These are phyloP conservation scores for Hylaeus anthracinus DNA, from an alignment of 1,140 invertebrate genomes.

Conservation along the genomic window DNA sequence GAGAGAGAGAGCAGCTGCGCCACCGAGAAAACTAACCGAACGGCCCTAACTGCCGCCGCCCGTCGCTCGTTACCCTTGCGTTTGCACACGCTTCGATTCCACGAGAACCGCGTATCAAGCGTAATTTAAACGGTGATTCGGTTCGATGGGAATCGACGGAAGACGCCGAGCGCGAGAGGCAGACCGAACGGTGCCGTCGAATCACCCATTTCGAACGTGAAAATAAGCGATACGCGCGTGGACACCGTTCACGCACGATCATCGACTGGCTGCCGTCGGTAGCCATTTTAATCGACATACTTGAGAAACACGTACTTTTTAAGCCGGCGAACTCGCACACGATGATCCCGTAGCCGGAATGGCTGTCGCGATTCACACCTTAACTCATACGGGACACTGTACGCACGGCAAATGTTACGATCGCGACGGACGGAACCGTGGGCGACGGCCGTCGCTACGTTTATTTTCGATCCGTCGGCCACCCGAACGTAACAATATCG, in stretches of 20 bases:
- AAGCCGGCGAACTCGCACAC: background rate
- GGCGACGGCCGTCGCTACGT: slow-evolving; percentile 35
- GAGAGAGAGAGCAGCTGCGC: slow-evolving; percentile 65
- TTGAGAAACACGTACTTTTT: background rate
- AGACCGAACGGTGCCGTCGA: background rate
- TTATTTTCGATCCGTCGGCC: background rate
- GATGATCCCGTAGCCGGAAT: background rate
- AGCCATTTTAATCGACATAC: slow-evolving; percentile 36
- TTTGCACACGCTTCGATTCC: background rate
- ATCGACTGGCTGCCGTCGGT: slow-evolving; percentile 26
- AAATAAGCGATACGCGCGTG: background rate
- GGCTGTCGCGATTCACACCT: background rate
- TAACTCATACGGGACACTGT: background rate
- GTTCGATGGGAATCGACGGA: background rate
- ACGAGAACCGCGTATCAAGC: background rate
- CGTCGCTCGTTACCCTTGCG: slow-evolving; percentile 19
- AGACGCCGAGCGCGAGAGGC: background rate
- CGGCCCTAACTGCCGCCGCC: slow-evolving; percentile 48
- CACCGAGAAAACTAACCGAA: slow-evolving; percentile 52
- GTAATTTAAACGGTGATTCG: background rate
- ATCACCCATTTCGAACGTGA: background rate
- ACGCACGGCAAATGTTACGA: slow-evolving; percentile 6
- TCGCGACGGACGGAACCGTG: slow-evolving; percentile 48
- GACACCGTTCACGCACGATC: slow-evolving; percentile 1
- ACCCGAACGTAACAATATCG: background rate